phyloP scores from a whole-genome alignment of 1,140 invertebrate species.

The Pogonomyrmex californicus region DNA sequence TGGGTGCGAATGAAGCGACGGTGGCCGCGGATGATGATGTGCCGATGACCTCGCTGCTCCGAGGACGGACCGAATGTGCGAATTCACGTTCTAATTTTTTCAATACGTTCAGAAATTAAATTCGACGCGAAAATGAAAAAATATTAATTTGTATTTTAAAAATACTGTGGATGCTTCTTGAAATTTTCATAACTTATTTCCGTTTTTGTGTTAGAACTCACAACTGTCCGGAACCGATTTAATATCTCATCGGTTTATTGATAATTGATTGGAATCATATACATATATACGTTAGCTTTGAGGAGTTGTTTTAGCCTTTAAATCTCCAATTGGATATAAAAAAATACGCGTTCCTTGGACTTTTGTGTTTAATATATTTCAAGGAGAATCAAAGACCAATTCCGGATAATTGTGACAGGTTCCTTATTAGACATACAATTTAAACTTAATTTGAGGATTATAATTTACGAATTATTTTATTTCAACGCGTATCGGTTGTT shows the following conservation, averaged over 20 bases:
- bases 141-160: too few relatives aligned
- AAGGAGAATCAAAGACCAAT: too few relatives aligned
- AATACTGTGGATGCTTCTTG: neutral
- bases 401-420: too few relatives aligned
- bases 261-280: too few relatives aligned
- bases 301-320: too few relatives aligned
- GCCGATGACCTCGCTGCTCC: constrained; percentile 52
- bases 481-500: neutral
- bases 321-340: too few relatives aligned
- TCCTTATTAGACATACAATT: neutral
- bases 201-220: neutral
- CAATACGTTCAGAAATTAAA: neutral
- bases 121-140: neutral
- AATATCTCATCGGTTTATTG: too few relatives aligned
- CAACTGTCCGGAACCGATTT: too few relatives aligned
- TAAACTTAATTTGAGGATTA: neutral
- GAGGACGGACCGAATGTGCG: constrained; percentile 18
- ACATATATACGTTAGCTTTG: too few relatives aligned
- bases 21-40: constrained; percentile 52
- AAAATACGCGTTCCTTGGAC: too few relatives aligned
- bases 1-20: constrained; percentile 82
- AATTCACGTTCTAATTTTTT: constrained; percentile 17
- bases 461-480: neutral
- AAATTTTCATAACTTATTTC: neutral
- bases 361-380: too few relatives aligned